Percentiles rank a stretch among this genome's conserved stretches.
These are phyloP conservation scores for Gymnoscopelus braueri DNA, from an alignment of 2,797 vertebrate species.

Conservation along the genomic window DNA sequence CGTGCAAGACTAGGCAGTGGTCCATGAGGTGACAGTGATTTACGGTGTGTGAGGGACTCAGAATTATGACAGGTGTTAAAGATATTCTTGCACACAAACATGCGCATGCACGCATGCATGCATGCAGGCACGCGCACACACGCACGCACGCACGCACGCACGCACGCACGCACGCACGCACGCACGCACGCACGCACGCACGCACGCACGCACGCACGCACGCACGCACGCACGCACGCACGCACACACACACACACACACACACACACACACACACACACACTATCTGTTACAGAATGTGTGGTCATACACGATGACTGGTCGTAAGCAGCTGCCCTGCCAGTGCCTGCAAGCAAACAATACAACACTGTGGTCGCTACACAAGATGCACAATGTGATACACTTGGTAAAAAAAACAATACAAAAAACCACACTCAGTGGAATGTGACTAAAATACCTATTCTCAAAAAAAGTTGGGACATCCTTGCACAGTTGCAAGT, in stretches of 20 bases:
- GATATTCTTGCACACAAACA: neutral
- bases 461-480: too few species aligned
- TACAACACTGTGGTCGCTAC: slow-evolving; percentile 8
- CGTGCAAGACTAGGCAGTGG: slow-evolving; percentile 27
- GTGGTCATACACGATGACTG: slow-evolving; percentile 53
- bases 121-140: slow-evolving; percentile 1
- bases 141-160: slow-evolving; percentile 17
- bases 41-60: slow-evolving; percentile 42
- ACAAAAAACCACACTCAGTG: slow-evolving; percentile 19
- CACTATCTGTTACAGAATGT: slow-evolving; percentile 22
- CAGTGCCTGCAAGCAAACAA: slow-evolving; percentile 25
- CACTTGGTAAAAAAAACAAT: slow-evolving; percentile 15
- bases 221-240: slow-evolving; percentile 19
- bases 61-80: slow-evolving; percentile 45
- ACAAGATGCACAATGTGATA: slow-evolving; percentile 32
- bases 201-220: neutral
- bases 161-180: slow-evolving; percentile 9
- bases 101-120: neutral
- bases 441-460: slow-evolving; percentile 35
- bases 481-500: slow-evolving; percentile 4
- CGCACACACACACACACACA: slow-evolving; percentile 8
- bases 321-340: slow-evolving; percentile 37
- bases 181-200: slow-evolving; percentile 3
- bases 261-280: slow-evolving; percentile 17
- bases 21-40: slow-evolving; percentile 48